Evolutionary conservation across 1,140 invertebrate species (phyloP), one percentile per base, ranked within the genome.

Genomic region (Melipona quadrifasciata): DNA sequence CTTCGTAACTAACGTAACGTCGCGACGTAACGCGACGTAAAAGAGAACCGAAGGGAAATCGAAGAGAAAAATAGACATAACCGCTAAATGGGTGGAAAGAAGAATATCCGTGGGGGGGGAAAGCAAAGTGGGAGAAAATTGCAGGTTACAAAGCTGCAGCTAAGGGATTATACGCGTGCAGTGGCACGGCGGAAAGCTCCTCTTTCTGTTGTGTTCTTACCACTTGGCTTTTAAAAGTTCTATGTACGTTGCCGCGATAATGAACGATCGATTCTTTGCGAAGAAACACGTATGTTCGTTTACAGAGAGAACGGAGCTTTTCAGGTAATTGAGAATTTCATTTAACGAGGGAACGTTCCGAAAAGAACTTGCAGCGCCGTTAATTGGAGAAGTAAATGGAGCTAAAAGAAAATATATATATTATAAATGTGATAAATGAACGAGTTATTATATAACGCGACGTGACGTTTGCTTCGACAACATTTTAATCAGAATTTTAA

Each of bases 171-270:
- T 73, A 81, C 39, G 39, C 53, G 19, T 73, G 68, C 31, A 72
- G 39, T 6, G 6, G 24, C 19, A 10, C 24, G 14, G 39, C 16
- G 27, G 27, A 31, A 47, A 27, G 19, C 58, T 75, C 27, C 11
- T 55, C 47, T 47, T 64, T 34, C 55, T 47, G 51, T 68, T 68
- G 31, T 57, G 51, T 68, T 76, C 61, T 68, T 31, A 57, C 31
- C 72, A 65, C 72, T 67, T 76, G 47, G 31, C 61, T 82, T 76
- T 82, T 68, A 76, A 82, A 82, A 82, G 72, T 82, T 82, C 31
- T 53, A 53, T 61, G 53, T 61, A 61, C 24, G 55, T 61, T 71
- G 70, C 39, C 3, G 70, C 24, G 58, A 67, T 82, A 82, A 82
- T 67, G 73, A 82, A 75, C 61, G 31, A 76, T 75, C 72, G 71